A percentile compares a stretch with the other conserved stretches of the same genome.
These are phyloP conservation scores for Pinna nobilis DNA, from an alignment of 1,140 invertebrate species.

Conservation along the genomic window DNA sequence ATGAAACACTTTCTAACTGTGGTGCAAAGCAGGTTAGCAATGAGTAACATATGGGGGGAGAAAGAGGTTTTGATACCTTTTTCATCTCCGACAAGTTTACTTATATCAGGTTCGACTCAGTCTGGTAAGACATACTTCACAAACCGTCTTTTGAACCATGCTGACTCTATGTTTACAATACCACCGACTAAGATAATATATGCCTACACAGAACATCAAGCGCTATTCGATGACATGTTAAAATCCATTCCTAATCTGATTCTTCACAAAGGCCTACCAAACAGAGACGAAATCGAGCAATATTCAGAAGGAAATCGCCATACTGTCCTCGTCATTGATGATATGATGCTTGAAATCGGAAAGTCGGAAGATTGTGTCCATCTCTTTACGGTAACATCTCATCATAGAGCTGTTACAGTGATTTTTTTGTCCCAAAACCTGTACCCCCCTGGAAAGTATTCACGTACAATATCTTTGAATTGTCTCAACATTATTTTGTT, in stretches of 20 bases:
- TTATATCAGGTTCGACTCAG: conserved; percentile 18
- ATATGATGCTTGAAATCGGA: conserved; percentile 25
- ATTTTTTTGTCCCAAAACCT: conserved; percentile 37
- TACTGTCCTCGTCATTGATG: conserved; percentile 31
- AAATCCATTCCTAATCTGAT: conserved; percentile 5
- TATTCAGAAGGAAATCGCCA: conserved; percentile 12
- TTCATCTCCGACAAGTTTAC: conserved; percentile 3
- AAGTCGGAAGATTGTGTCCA: conserved; percentile 13
- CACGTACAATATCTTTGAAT: conserved; percentile 37
- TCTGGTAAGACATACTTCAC: conserved; percentile 22
- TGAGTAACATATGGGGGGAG: background rate
- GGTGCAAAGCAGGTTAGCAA: background rate
- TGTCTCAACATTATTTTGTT: conserved; percentile 36
- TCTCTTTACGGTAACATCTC: conserved; percentile 32
- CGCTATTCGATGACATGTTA: conserved; percentile 32
- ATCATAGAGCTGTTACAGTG: conserved; percentile 23
- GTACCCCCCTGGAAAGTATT: conserved; percentile 33
- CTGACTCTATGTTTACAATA: conserved; percentile 24
- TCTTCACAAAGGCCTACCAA: conserved; percentile 27
- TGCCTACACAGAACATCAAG: conserved; percentile 29
- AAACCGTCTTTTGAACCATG: conserved; percentile 2
- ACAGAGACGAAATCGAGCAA: conserved; percentile 10
- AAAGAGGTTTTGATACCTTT: conserved; percentile 8
- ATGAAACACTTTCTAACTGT: background rate
- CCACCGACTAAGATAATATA: conserved; percentile 25